Evolutionary conservation across 2,888 invertebrate species (phyloP).

Genomic region (Microctonus hyperodae): DNA sequence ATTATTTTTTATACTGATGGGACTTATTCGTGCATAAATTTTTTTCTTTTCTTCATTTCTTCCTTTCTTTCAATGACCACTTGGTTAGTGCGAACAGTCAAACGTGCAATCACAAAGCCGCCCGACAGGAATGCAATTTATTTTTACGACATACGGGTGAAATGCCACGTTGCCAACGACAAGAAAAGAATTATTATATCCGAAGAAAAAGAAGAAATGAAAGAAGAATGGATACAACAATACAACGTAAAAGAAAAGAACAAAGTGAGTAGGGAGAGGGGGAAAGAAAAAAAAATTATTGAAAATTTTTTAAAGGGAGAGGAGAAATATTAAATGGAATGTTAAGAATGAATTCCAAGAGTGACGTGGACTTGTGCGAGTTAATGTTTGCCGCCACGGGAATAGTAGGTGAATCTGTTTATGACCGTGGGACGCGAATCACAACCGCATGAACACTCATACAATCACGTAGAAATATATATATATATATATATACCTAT

Average conservation of each 20-base stretch:
- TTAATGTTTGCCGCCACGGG: background rate
- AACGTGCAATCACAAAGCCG: conserved; percentile 2
- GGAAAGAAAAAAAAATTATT: background rate
- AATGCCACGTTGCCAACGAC: background rate
- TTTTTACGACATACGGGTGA: conserved; percentile 19
- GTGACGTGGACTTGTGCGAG: background rate
- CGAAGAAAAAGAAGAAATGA: background rate
- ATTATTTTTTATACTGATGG: too few relatives aligned
- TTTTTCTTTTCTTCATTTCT: background rate
- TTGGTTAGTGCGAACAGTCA: conserved; percentile 5
- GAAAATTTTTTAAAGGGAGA: background rate
- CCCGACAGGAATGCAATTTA: conserved; percentile 24
- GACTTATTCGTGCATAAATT: background rate
- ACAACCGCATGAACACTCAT: too few relatives aligned
- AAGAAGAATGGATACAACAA: background rate
- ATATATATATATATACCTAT: too few relatives aligned
- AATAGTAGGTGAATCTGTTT: conserved; percentile 16
- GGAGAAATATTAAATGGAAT: conserved; percentile 2
- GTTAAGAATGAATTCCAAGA: background rate
- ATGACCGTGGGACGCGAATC: conserved; percentile 18
- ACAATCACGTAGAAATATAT: background rate
- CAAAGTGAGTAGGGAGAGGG: background rate
- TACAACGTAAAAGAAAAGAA: background rate
- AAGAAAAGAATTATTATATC: conserved; percentile 1
- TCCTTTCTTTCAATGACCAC: background rate